Percentiles rank a stretch among this genome's conserved stretches.
These are phyloP conservation scores for Argynnis bischoffii DNA, from an alignment of 2,888 invertebrate genomes.

Conservation along the genomic window DNA sequence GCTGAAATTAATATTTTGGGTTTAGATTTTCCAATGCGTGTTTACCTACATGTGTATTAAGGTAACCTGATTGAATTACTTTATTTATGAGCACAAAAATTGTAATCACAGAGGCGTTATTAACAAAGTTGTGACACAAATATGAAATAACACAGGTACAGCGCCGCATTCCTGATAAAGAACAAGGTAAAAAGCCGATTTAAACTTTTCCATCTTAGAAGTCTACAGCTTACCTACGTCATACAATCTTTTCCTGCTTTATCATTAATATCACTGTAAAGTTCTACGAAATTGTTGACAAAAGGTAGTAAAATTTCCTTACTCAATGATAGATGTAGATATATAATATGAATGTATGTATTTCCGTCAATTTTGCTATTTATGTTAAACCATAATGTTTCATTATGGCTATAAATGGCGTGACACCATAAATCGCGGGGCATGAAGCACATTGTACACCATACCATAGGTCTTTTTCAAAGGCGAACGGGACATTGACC, in stretches of 20 bases:
- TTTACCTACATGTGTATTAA: too few species aligned
- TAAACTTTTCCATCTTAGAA: not conserved
- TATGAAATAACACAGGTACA: not conserved
- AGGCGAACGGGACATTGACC: slow-evolving; percentile 67
- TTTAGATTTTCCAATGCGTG: too few species aligned
- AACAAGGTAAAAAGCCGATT: slow-evolving; percentile 14
- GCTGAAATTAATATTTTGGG: too few species aligned
- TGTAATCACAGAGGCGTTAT: too few species aligned
- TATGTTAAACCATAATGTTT: slow-evolving; percentile 31
- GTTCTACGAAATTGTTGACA: slow-evolving; percentile 4
- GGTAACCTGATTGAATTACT: too few species aligned
- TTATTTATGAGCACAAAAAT: too few species aligned
- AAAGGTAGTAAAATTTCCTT: slow-evolving; percentile 2
- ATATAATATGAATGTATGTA: not conserved
- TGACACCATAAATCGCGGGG: slow-evolving; percentile 68
- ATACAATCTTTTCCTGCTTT: slow-evolving; percentile 15
- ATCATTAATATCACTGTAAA: slow-evolving; percentile 1
- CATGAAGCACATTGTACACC: slow-evolving; percentile 62
- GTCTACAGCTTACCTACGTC: not conserved
- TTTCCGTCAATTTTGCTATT: slow-evolving; percentile 33
- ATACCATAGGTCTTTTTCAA: slow-evolving; percentile 46
- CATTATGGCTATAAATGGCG: slow-evolving; percentile 71
- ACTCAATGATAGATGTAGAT: not conserved
- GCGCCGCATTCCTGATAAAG: not conserved
- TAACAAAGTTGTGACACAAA: too few species aligned